phyloP scores from a whole-genome alignment of 2,113 vertebrate genomes.

The Falcunculus frontatus region DNA sequence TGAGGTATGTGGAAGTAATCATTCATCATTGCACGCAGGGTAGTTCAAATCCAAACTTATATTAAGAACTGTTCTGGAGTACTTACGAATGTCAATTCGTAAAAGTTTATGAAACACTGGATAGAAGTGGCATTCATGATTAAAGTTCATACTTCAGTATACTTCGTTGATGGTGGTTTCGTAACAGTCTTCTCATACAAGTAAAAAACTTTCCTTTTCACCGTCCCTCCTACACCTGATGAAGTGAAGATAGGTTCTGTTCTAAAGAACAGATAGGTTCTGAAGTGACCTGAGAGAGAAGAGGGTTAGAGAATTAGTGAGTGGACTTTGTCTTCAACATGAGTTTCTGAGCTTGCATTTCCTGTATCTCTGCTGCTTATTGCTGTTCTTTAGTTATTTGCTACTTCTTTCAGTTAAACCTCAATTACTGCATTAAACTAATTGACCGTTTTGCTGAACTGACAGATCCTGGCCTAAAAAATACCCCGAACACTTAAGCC shows the following conservation, averaged over 20 bases:
- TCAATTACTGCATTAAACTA: neutral
- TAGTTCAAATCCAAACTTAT: neutral
- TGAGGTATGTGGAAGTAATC: neutral
- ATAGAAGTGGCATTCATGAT: neutral
- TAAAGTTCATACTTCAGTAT: neutral
- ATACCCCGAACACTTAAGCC: fast-evolving
- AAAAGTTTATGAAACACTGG: neutral
- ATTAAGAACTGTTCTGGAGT: neutral
- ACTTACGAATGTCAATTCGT: neutral
- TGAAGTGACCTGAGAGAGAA: neutral
- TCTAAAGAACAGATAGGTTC: neutral
- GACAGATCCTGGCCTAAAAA: neutral
- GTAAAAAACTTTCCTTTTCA: neutral
- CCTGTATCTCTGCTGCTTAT: neutral
- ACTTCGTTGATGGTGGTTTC: neutral
- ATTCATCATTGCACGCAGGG: neutral
- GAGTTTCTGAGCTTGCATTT: neutral
- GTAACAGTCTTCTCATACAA: neutral
- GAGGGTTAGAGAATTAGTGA: neutral
- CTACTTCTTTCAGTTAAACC: neutral
- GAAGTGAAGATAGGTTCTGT: too few relatives aligned
- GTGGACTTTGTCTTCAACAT: neutral
- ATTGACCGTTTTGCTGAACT: neutral
- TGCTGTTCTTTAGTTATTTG: neutral
- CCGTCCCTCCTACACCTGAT: neutral